phyloP scores from a whole-genome alignment of 64 coral and sea anemone genomes.

The Stichodactyla helianthus region DNA sequence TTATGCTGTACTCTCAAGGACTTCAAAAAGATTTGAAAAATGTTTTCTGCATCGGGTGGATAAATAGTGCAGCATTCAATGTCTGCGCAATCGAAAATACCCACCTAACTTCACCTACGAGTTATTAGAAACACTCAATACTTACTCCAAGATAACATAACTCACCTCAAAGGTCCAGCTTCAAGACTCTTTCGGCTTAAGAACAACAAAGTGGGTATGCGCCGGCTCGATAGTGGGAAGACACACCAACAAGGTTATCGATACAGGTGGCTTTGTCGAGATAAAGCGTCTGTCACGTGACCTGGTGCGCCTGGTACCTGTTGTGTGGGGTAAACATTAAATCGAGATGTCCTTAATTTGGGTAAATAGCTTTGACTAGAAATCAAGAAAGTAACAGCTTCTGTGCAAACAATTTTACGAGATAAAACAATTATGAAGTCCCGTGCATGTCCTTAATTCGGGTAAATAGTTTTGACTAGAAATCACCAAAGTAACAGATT shows the following conservation, averaged over 20 bases:
- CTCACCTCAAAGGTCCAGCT: neutral
- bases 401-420: neutral
- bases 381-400: neutral
- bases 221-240: neutral
- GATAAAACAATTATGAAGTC: neutral
- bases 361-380: neutral
- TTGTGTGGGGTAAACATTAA: constrained; percentile 5
- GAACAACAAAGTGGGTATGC: neutral
- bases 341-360: neutral
- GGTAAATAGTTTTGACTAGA: neutral
- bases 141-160: neutral
- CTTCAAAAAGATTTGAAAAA: too few relatives aligned
- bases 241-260: neutral
- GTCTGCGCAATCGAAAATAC: too few relatives aligned
- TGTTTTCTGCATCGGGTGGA: too few relatives aligned
- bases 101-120: neutral
- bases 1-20: too few relatives aligned
- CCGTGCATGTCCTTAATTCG: neutral
- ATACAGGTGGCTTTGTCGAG: neutral
- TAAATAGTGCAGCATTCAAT: too few relatives aligned
- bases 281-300: constrained; percentile 20
- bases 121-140: neutral
- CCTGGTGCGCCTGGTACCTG: neutral
- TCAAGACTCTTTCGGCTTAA: neutral
- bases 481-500: neutral